Evolutionary conservation across 2,113 vertebrate species (phyloP).

Genomic region (Marmota monax): DNA sequence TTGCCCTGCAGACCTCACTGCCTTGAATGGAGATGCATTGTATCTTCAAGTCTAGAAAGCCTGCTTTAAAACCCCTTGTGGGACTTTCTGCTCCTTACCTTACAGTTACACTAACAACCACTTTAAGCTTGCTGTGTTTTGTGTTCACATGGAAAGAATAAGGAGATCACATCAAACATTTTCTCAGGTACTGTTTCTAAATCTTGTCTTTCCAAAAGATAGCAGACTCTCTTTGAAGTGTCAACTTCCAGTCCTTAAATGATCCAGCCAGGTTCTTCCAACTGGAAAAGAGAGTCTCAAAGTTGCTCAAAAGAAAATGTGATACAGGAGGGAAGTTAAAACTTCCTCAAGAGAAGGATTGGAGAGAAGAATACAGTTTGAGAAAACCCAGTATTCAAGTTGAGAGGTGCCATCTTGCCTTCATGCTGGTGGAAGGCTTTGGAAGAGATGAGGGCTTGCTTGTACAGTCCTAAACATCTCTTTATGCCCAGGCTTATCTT

Average conservation of each 20-base stretch:
- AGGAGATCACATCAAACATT: neutral
- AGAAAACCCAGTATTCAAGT: neutral
- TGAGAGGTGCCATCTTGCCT: neutral
- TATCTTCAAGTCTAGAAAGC: neutral
- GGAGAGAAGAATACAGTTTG: neutral
- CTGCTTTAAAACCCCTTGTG: neutral
- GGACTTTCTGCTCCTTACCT: neutral
- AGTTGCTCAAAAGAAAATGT: neutral
- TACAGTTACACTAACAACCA: neutral
- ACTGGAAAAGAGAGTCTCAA: neutral
- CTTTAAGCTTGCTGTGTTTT: neutral
- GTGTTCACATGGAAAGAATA: neutral
- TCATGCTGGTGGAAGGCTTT: too few species aligned
- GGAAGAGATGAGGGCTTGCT: neutral
- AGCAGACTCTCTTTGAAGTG: slow-evolving; percentile 1
- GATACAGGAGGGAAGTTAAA: neutral
- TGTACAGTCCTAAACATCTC: too few species aligned
- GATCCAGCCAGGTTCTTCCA: neutral
- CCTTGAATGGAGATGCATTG: neutral
- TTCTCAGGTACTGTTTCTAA: neutral
- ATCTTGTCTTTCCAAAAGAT: neutral
- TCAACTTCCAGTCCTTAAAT: neutral
- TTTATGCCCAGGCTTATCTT: neutral
- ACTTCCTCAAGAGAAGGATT: neutral
- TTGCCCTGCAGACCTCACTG: neutral